These are phyloP conservation scores for Microplitis deprimator DNA, from an alignment of 2,888 invertebrate genomes.

Conservation along the genomic window DNA sequence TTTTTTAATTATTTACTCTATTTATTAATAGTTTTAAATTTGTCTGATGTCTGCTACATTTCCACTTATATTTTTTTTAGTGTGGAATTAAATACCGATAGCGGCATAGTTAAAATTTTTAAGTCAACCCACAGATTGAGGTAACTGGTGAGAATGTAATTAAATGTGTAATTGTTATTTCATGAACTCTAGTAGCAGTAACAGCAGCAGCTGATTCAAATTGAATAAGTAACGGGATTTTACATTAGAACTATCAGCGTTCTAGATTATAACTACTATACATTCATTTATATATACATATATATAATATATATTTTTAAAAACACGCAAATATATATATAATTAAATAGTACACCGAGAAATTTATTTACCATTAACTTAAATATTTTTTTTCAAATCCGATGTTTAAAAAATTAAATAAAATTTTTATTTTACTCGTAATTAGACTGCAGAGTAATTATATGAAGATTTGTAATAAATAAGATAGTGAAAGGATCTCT, in stretches of 20 bases:
- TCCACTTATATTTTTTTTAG: not conserved
- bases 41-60: no score
- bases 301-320: not conserved
- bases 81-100: not conserved
- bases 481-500: no score
- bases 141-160: not conserved
- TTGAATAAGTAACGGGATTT: not conserved
- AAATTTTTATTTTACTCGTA: no score
- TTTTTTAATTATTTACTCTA: no score
- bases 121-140: not conserved
- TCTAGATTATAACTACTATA: not conserved
- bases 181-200: not conserved
- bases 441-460: no score
- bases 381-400: not conserved
- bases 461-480: no score
- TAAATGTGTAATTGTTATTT: not conserved
- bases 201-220: not conserved
- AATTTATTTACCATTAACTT: not conserved
- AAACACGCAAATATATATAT: not conserved
- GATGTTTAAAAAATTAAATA: not conserved
- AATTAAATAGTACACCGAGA: not conserved
- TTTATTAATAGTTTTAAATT: no score
- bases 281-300: not conserved
- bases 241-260: not conserved
- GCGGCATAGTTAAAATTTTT: not conserved